Conservation (phyloP, 2,888 invertebrate genomes). For the Andrena praecox region DNA sequence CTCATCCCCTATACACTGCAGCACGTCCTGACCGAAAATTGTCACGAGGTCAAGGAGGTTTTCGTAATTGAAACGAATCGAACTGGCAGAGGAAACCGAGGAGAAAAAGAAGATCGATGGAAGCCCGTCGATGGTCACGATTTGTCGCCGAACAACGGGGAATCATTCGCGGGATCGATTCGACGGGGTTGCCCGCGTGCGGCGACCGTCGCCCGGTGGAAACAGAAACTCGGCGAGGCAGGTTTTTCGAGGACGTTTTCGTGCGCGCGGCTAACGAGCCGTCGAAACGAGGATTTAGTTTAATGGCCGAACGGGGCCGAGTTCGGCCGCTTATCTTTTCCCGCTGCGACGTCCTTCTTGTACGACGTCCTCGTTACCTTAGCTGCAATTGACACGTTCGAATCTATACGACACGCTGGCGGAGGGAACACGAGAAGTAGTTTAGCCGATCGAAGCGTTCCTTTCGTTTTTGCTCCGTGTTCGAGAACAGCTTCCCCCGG, state of each 20-base stretch:
- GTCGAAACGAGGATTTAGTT: slow-evolving; percentile 79
- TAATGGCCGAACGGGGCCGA: slow-evolving; percentile 72
- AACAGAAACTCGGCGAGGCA: slow-evolving; percentile 60
- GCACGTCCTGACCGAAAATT: not conserved
- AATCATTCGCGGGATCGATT: slow-evolving; percentile 39
- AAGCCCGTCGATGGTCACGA: slow-evolving; percentile 19
- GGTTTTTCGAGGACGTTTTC: slow-evolving; percentile 65
- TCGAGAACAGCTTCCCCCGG: not conserved
- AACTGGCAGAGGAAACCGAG: not conserved
- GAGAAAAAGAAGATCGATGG: slow-evolving; percentile 14
- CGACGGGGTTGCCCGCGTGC: slow-evolving; percentile 1
- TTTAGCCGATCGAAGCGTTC: slow-evolving; percentile 57
- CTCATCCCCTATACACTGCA: not conserved
- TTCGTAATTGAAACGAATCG: slow-evolving; percentile 3
- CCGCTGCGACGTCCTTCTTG: slow-evolving; percentile 69
- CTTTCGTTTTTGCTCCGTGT: slow-evolving; percentile 21
- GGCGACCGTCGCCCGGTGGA: slow-evolving; percentile 21
- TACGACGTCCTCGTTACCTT: slow-evolving; percentile 74
- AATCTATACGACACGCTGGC: slow-evolving; percentile 64
- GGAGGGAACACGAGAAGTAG: slow-evolving; percentile 67
- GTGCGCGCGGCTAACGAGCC: slow-evolving; percentile 77
- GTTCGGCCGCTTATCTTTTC: slow-evolving; percentile 73
- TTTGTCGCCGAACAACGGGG: slow-evolving; percentile 32
- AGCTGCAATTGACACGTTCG: slow-evolving; percentile 77
- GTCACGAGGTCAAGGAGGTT: not conserved